These are phyloP conservation scores for Ctena decussata DNA, from an alignment of 2,888 invertebrate genomes.

Conservation along the genomic window DNA sequence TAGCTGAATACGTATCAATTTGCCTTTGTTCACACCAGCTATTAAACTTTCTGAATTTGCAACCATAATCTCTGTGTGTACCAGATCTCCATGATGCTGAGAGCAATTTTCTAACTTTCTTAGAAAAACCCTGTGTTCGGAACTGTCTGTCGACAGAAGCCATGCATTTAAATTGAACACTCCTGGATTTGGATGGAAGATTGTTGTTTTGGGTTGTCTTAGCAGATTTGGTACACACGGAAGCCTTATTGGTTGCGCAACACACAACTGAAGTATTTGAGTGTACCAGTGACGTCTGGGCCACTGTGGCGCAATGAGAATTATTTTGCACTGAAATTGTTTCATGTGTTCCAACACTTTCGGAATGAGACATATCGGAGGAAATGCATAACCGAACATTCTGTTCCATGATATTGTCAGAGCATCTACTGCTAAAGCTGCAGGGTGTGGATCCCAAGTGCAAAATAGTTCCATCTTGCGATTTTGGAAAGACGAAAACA, in stretches of 20 bases:
- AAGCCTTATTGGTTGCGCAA: neutral
- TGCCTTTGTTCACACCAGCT: constrained; percentile 30
- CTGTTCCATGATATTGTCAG: constrained; percentile 43
- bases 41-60: constrained; percentile 23
- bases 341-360: constrained; percentile 22
- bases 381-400: constrained; percentile 57
- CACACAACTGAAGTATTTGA: constrained; percentile 13
- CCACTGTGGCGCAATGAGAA: constrained; percentile 35
- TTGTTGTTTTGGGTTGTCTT: neutral
- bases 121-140: constrained; percentile 25
- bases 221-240: neutral
- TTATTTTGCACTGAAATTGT: constrained; percentile 21
- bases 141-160: constrained; percentile 26
- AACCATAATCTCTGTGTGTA: constrained; percentile 21
- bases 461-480: constrained; percentile 39
- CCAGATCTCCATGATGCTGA: neutral
- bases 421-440: constrained; percentile 51
- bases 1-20: constrained; percentile 27
- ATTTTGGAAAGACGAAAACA: constrained; percentile 31
- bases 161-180: constrained; percentile 34
- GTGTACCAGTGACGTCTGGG: constrained; percentile 38
- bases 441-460: constrained; percentile 25
- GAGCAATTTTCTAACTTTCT: neutral
- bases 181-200: constrained; percentile 17
- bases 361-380: constrained; percentile 47